phyloP scores from a whole-genome alignment of 2,113 vertebrate species.

The Pycnonotus jocosus region DNA sequence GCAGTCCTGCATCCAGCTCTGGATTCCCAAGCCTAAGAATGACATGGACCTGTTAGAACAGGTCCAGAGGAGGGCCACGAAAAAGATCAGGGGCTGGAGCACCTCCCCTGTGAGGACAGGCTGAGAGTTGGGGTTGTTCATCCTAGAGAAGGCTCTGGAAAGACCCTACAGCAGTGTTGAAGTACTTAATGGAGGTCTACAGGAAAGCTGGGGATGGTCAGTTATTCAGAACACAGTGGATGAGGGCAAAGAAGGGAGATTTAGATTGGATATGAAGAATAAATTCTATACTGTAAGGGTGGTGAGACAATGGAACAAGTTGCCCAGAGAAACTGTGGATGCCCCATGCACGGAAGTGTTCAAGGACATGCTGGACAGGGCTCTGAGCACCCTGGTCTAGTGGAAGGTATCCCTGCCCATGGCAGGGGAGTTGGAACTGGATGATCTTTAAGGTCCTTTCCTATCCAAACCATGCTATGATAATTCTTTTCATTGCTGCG shows the following conservation, averaged over 20 bases:
- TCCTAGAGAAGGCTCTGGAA: background rate
- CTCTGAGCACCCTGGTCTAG: background rate
- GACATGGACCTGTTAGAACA: background rate
- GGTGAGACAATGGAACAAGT: background rate
- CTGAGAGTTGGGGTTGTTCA: background rate
- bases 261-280: background rate
- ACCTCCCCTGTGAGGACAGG: background rate
- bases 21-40: background rate
- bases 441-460: background rate
- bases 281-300: background rate
- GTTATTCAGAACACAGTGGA: background rate
- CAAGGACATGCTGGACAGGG: background rate
- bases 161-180: accelerated
- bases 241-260: background rate
- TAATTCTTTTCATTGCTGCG: background rate
- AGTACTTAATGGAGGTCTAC: background rate
- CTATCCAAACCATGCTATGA: background rate
- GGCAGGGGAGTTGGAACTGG: background rate
- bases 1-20: background rate
- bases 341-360: background rate
- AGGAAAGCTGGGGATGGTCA: background rate
- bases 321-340: background rate
- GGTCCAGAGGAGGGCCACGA: background rate
- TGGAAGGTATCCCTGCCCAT: background rate
- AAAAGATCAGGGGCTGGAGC: background rate